These are phyloP conservation scores for Disparrhopalites patrizii DNA, from an alignment of 2,888 invertebrate genomes.

Conservation along the genomic window DNA sequence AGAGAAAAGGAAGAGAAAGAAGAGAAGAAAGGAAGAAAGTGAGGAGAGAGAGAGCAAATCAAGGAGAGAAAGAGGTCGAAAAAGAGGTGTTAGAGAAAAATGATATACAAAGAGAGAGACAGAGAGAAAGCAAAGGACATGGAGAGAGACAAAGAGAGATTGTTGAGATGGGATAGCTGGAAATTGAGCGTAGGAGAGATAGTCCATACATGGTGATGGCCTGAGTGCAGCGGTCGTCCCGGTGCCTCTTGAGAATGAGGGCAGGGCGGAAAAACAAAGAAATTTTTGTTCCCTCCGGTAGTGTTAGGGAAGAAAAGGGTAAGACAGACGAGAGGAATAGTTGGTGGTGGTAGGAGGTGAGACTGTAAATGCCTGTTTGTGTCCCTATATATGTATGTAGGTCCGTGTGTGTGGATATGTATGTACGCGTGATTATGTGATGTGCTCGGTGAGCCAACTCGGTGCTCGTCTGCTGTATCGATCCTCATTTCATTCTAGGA, in stretches of 20 bases:
- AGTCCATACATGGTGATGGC: background rate
- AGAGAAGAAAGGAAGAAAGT: background rate
- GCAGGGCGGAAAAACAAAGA: constrained; percentile 32
- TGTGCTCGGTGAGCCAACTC: constrained; percentile 4
- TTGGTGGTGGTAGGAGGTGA: background rate
- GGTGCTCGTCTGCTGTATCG: constrained; percentile 32
- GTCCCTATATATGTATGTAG: background rate
- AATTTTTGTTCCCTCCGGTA: constrained; percentile 13
- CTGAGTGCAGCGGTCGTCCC: background rate
- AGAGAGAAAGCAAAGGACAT: background rate
- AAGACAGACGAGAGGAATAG: background rate
- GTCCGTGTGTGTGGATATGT: constrained; percentile 12
- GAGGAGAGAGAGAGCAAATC: too few relatives aligned
- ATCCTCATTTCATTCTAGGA: constrained; percentile 42
- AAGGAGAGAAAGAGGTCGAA: background rate
- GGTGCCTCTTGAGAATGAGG: background rate
- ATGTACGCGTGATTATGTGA: constrained; percentile 21
- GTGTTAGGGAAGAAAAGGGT: background rate
- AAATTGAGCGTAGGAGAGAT: background rate
- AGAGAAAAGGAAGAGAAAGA: background rate
- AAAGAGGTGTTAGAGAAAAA: background rate
- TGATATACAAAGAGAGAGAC: background rate
- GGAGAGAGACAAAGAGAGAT: too few relatives aligned
- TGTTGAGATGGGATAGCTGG: too few relatives aligned
- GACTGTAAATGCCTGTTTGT: constrained; percentile 1